Base-by-base conservation (phyloP, 2,888 invertebrate genomes). In the Ceratothoa steindachneri region DNA sequence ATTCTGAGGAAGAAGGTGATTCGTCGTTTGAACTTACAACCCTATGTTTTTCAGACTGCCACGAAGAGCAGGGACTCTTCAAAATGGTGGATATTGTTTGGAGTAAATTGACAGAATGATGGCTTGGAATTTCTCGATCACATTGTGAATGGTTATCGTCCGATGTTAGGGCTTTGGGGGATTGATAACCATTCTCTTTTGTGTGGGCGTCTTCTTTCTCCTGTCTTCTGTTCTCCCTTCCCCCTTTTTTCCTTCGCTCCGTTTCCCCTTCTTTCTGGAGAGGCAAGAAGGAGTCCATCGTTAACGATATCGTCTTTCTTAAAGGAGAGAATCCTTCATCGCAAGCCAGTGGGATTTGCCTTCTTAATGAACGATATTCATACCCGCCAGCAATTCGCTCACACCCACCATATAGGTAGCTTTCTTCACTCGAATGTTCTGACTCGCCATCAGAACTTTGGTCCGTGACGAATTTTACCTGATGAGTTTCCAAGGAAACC, bases 1-100 rank as follows among this genome's bases (percentile, higher is more conserved):
- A n/a, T n/a, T n/a, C n/a, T n/a, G n/a, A n/a, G n/a, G n/a, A n/a
- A n/a, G n/a, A n/a, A n/a, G n/a, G n/a, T 41, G 41, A 41, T 15
- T 5, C 5, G 15, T 41, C 41, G 41, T 41, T 41, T 15, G 41
- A 41, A 41, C 15, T 41, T 15, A 15, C 7, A 15, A 9, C 15
- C 41, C 15, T 15, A 41, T 41, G 5, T 41, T 15, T 15, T 41
- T 5, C 41, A 5, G 41, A 41, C 15, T 41, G 41, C 41, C 5
- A 41, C 41, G 41, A 41, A 5, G 5, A 15, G 5, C 7, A 15
- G 41, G 73, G 70, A 31, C 69, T 74, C 7, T 65, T 30, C 12
- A 74, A 66, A 28, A 74, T 74, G 41, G 52, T 53, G 12, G 69
- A 69, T 29, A 74, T 74, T 3, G 73, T 74, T 30, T 19, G 41